Percentiles rank a stretch among this genome's conserved stretches.
Evolutionary conservation across 2,797 vertebrate genomes (phyloP).

Genomic region (Chromobotia macracanthus): DNA sequence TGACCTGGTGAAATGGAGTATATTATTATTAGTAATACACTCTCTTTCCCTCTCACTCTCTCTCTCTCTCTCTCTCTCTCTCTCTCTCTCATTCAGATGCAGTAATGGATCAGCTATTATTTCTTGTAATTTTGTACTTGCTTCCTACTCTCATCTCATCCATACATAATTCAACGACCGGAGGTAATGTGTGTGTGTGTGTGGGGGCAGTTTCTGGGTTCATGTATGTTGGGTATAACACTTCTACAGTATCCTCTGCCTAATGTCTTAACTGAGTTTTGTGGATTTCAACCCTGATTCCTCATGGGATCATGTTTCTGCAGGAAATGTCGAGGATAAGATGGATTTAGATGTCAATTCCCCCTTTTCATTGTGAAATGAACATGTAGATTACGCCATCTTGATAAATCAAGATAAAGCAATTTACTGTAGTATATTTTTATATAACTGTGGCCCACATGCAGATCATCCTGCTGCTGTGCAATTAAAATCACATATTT

Average conservation of each 20-base stretch:
- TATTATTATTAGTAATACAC: constrained; percentile 8
- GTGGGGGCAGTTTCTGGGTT: constrained; percentile 30
- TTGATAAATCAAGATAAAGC: constrained; percentile 12
- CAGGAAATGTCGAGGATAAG: constrained; percentile 20
- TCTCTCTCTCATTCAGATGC: constrained; percentile 72
- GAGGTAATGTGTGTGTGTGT: constrained; percentile 73
- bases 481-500: not conserved
- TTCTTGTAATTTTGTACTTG: constrained; percentile 71
- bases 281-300: too few relatives aligned
- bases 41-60: constrained; percentile 53
- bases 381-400: not conserved
- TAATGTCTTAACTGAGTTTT: constrained; percentile 33
- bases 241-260: constrained; percentile 60
- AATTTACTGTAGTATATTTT: not conserved
- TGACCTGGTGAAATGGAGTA: constrained; percentile 30
- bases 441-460: not conserved
- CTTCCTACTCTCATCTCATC: constrained; percentile 76
- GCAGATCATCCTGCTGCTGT: not conserved
- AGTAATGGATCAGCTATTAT: constrained; percentile 75
- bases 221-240: constrained; percentile 45
- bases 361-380: not conserved
- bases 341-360: constrained; percentile 9
- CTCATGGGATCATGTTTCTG: constrained; percentile 27
- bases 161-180: constrained; percentile 81
- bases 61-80: constrained; percentile 45